phyloP scores from a whole-genome alignment of 23 tunicate species.

The Pegea sp. region DNA sequence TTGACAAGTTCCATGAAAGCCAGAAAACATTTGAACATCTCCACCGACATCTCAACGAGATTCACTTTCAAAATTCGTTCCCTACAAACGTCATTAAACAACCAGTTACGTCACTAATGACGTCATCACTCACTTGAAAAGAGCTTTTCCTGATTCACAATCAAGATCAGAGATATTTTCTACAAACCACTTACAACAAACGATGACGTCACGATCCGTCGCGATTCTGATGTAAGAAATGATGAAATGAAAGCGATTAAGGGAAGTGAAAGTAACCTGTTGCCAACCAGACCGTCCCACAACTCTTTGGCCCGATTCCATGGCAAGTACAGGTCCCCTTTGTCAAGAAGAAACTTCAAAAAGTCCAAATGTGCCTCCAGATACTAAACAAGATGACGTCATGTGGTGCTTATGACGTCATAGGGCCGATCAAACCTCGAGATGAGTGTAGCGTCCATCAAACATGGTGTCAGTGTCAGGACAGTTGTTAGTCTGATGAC shows the following conservation, averaged over 20 bases:
- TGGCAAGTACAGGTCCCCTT: constrained; percentile 43
- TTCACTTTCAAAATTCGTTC: constrained; percentile 52
- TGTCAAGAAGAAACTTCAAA: constrained; percentile 49
- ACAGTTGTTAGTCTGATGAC: too few species aligned
- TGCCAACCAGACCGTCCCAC: constrained; percentile 50
- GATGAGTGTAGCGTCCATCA: constrained; percentile 43
- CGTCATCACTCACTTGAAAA: too few species aligned
- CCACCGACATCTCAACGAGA: constrained; percentile 9
- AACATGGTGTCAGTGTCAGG: too few species aligned
- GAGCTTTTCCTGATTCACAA: too few species aligned
- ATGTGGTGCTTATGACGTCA: too few species aligned
- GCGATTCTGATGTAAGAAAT: too few species aligned
- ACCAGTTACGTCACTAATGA: too few species aligned
- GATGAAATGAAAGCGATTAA: too few species aligned
- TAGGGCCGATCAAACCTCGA: constrained; percentile 20
- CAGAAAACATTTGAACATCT: constrained; percentile 37
- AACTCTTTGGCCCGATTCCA: constrained; percentile 45
- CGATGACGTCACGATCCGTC: too few species aligned
- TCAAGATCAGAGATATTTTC: too few species aligned
- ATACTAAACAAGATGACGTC: too few species aligned
- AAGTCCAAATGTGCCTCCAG: constrained; percentile 38
- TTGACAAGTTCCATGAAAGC: constrained; percentile 39
- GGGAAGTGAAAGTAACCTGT: constrained; percentile 36
- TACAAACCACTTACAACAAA: too few species aligned
- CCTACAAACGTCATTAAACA: constrained; percentile 16